These are phyloP conservation scores for Pollenia amentaria DNA, from an alignment of 2,888 invertebrate genomes.

Conservation along the genomic window DNA sequence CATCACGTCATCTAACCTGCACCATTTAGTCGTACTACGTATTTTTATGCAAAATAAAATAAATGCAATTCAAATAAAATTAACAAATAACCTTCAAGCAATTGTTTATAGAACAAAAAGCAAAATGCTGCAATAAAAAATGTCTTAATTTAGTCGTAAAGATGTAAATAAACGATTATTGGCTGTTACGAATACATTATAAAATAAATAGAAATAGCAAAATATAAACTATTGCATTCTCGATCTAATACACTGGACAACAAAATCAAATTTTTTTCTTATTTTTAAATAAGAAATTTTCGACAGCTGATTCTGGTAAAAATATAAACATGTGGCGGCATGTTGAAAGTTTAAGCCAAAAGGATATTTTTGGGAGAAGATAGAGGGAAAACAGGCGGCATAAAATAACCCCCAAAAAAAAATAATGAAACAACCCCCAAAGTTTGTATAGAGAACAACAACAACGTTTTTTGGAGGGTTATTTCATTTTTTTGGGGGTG, in stretches of 20 bases:
- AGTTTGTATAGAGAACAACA: no score
- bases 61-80: background rate
- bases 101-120: background rate
- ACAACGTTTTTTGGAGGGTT: no score
- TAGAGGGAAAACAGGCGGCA: no score
- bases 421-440: no score
- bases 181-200: background rate
- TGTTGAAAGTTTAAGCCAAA: no score
- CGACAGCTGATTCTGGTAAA: no score
- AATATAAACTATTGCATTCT: conserved; percentile 15
- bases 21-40: background rate
- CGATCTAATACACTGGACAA: background rate
- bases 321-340: no score
- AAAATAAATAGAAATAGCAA: background rate
- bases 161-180: background rate
- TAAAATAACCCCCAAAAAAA: no score
- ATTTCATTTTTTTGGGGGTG: no score
- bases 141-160: background rate
- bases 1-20: background rate
- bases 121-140: background rate
- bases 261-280: background rate
- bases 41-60: background rate
- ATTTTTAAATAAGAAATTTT: no score
- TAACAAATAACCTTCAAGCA: background rate
- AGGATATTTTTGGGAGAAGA: no score